A percentile compares a stretch with the other conserved stretches of the same genome.
phyloP scores from a whole-genome alignment of 2,113 vertebrate species.

The Gobius niger region DNA sequence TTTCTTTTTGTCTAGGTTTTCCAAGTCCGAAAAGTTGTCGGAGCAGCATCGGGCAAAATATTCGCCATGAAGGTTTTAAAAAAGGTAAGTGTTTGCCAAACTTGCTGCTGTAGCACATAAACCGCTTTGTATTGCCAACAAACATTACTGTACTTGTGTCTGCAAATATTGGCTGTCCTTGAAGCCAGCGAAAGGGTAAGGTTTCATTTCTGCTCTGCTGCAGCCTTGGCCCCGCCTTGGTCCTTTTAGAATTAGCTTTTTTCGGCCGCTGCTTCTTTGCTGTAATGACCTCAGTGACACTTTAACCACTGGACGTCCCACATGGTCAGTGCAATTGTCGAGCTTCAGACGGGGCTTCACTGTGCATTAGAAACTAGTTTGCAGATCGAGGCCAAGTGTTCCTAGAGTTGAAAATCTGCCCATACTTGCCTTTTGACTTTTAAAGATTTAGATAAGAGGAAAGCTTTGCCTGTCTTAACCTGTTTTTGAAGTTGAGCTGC shows the following conservation, averaged over 20 bases:
- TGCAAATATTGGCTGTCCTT: constrained; percentile 47
- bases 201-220: constrained; percentile 48
- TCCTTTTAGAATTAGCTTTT: constrained; percentile 35
- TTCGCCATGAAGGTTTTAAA: constrained; percentile 99
- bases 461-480: background rate
- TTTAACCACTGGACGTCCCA: constrained; percentile 18
- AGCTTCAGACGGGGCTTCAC: background rate
- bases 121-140: constrained; percentile 28
- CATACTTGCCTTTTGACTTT: constrained; percentile 18
- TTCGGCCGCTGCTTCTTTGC: constrained; percentile 33
- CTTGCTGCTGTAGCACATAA: background rate
- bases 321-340: background rate
- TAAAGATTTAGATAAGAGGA: constrained; percentile 1
- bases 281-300: constrained; percentile 39
- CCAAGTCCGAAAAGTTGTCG: constrained; percentile 96
- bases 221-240: constrained; percentile 51
- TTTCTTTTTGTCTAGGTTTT: constrained; percentile 83
- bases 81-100: constrained; percentile 80
- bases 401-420: constrained; percentile 6
- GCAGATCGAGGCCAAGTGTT: background rate
- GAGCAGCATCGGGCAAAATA: constrained; percentile 93
- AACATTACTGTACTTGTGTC: constrained; percentile 37
- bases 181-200: constrained; percentile 54
- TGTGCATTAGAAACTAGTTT: background rate
- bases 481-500: constrained; percentile 1